phyloP scores from a whole-genome alignment of 2,888 invertebrate genomes.

The Antheraea assamensis region DNA sequence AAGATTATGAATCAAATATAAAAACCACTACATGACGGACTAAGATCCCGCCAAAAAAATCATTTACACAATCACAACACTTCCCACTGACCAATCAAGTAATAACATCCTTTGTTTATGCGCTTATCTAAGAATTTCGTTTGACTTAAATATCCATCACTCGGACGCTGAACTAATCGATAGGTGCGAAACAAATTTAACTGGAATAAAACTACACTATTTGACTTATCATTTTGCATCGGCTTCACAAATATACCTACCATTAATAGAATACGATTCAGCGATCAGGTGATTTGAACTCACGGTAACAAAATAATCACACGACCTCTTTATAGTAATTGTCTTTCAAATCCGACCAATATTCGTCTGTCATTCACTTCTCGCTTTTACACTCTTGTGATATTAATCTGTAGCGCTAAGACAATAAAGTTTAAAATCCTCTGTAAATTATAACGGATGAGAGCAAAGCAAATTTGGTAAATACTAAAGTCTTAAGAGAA shows the following conservation, averaged over 20 bases:
- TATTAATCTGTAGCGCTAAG: background rate
- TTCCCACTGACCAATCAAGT: too few relatives aligned
- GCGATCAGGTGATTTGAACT: background rate
- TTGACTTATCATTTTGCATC: background rate
- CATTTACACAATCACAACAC: too few relatives aligned
- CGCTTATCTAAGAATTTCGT: background rate
- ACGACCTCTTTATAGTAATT: slow-evolving; percentile 1
- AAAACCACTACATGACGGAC: too few relatives aligned
- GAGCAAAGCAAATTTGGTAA: slow-evolving; percentile 19
- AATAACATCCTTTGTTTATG: background rate
- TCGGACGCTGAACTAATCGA: background rate
- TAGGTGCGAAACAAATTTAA: background rate
- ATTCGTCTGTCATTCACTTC: background rate
- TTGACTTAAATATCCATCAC: background rate
- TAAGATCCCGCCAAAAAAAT: too few relatives aligned
- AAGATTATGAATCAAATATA: too few relatives aligned
- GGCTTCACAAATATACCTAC: background rate
- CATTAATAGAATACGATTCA: slow-evolving; percentile 1
- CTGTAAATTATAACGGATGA: background rate
- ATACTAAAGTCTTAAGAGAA: slow-evolving; percentile 30
- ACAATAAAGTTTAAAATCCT: background rate
- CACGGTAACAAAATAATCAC: slow-evolving; percentile 1
- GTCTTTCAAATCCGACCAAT: background rate
- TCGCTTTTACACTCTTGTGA: background rate
- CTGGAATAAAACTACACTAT: background rate